Conservation (phyloP, 2,888 invertebrate species). For the Zaprionus bogoriensis region DNA sequence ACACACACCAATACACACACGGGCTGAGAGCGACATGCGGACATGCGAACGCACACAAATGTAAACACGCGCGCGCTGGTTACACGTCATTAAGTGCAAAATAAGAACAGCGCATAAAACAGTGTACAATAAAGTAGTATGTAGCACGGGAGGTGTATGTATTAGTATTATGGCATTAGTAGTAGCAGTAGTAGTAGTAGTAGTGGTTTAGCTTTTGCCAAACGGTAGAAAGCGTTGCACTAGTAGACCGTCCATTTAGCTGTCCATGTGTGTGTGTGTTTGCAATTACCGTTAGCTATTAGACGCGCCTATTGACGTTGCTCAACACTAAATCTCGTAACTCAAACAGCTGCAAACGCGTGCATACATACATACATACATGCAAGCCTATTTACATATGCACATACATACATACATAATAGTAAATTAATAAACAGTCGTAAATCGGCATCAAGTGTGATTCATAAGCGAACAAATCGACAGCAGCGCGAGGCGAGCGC, state of each 20-base stretch:
- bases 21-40: slow-evolving; percentile 12
- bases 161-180: slow-evolving; percentile 32
- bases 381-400: not conserved
- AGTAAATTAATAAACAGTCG: slow-evolving; percentile 36
- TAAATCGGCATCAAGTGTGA: slow-evolving; percentile 42
- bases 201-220: slow-evolving; percentile 18
- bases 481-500: slow-evolving; percentile 8
- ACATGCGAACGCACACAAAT: slow-evolving; percentile 42
- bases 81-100: slow-evolving; percentile 76
- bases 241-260: slow-evolving; percentile 5
- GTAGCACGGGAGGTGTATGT: slow-evolving; percentile 12
- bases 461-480: slow-evolving; percentile 30
- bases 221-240: slow-evolving; percentile 34
- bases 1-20: slow-evolving; percentile 6
- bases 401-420: slow-evolving; percentile 5
- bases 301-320: slow-evolving; percentile 9
- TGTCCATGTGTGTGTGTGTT: not conserved
- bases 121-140: slow-evolving; percentile 40
- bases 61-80: slow-evolving; percentile 64
- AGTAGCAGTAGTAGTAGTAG: not conserved
- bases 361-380: slow-evolving; percentile 6
- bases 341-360: not conserved
- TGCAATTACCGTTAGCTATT: slow-evolving; percentile 24
- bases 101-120: slow-evolving; percentile 65
- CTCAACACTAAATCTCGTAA: slow-evolving; percentile 19